A percentile compares a stretch with the other conserved stretches of the same genome.
Evolutionary conservation across 1,140 invertebrate species (phyloP).

Genomic region (Drosophila pruinosa): DNA sequence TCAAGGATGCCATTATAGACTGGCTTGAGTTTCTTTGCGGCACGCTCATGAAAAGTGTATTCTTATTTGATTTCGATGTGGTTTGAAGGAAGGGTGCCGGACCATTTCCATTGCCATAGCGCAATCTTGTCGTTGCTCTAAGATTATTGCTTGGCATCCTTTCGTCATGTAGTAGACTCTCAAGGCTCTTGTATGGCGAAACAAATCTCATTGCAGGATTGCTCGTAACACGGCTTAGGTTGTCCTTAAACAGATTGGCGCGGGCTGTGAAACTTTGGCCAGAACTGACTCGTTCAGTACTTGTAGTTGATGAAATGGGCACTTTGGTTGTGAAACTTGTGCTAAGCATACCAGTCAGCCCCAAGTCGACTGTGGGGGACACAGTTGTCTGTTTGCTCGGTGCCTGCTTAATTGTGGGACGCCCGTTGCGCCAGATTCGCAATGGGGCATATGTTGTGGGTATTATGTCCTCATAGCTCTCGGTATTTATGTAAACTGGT

Average conservation of each 20-base stretch:
- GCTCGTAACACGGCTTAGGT: constrained; percentile 58
- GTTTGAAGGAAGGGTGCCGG: constrained; percentile 50
- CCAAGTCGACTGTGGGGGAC: not conserved
- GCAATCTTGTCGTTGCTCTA: constrained; percentile 46
- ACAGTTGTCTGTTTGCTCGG: constrained; percentile 19
- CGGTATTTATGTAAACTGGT: not conserved
- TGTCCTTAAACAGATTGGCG: constrained; percentile 64
- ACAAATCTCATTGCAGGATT: constrained; percentile 66
- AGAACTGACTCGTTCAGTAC: constrained; percentile 25
- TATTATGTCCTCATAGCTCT: constrained; percentile 53
- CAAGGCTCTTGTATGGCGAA: constrained; percentile 79
- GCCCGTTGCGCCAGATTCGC: constrained; percentile 71
- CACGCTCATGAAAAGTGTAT: constrained; percentile 41
- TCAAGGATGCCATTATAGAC: constrained; percentile 54
- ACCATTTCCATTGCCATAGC: constrained; percentile 33
- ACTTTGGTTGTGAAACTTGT: constrained; percentile 20
- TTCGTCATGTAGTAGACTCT: constrained; percentile 75
- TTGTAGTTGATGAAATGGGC: constrained; percentile 10
- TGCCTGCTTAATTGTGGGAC: constrained; percentile 62
- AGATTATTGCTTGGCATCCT: constrained; percentile 38
- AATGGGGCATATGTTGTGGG: constrained; percentile 81
- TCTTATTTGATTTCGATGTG: constrained; percentile 56
- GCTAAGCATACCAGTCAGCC: not conserved
- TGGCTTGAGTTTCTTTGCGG: constrained; percentile 51
- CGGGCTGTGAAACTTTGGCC: constrained; percentile 61